Conservation (phyloP, 2,888 invertebrate genomes). For the Papilio demoleus region DNA sequence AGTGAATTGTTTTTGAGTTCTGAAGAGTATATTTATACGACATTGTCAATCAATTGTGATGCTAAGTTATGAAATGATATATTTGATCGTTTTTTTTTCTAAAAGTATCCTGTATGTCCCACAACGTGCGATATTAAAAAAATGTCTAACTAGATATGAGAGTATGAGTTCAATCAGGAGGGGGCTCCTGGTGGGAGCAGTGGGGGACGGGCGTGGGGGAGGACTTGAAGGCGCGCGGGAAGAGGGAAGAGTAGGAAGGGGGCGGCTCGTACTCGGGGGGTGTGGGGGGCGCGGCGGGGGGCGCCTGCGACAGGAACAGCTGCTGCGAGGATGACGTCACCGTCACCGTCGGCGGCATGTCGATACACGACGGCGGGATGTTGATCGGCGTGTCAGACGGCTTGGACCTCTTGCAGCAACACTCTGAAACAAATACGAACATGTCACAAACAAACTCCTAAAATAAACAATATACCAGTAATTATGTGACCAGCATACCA, state of each 20-base stretch:
- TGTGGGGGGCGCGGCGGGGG: slow-evolving; percentile 66
- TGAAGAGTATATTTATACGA: too few relatives aligned
- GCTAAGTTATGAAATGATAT: too few relatives aligned
- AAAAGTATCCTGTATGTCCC: too few relatives aligned
- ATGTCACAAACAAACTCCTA: background rate
- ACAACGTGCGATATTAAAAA: too few relatives aligned
- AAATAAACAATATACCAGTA: too few relatives aligned
- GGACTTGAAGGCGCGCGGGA: slow-evolving; percentile 82
- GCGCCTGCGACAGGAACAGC: slow-evolving; percentile 66
- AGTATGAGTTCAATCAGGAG: slow-evolving; percentile 72
- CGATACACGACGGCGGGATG: slow-evolving; percentile 78
- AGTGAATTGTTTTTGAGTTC: too few relatives aligned
- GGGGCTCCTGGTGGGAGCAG: slow-evolving; percentile 75
- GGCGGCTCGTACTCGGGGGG: slow-evolving; percentile 87
- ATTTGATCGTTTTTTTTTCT: too few relatives aligned
- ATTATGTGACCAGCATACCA: too few relatives aligned
- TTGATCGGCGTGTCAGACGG: slow-evolving; percentile 74
- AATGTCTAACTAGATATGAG: too few relatives aligned
- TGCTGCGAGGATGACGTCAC: slow-evolving; percentile 72
- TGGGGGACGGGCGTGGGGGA: slow-evolving; percentile 75
- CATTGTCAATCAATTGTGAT: too few relatives aligned
- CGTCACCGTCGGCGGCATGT: slow-evolving; percentile 74
- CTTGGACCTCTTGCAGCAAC: slow-evolving; percentile 79
- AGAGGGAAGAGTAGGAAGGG: slow-evolving; percentile 86
- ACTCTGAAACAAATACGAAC: slow-evolving; percentile 62